These are phyloP conservation scores for Anthonomus grandis DNA, from an alignment of 1,140 invertebrate species.

Conservation along the genomic window DNA sequence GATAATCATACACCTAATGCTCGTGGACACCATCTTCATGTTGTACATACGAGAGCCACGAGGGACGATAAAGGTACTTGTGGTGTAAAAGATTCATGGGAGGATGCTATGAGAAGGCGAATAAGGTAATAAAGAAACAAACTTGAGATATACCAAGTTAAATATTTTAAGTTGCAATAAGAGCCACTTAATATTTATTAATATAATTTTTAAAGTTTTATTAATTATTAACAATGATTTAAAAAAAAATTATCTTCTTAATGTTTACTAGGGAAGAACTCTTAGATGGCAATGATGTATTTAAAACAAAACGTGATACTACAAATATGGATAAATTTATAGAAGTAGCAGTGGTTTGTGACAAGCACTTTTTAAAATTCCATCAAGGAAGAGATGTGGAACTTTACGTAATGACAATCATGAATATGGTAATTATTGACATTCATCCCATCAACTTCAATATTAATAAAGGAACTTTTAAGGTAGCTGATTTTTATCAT, in stretches of 20 bases:
- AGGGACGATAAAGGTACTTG: constrained; percentile 26
- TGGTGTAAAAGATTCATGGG: constrained; percentile 48
- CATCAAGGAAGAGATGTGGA: constrained; percentile 61
- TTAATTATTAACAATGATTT: not conserved
- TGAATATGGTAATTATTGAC: constrained; percentile 60
- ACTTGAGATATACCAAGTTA: too few species aligned
- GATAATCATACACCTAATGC: constrained; percentile 46
- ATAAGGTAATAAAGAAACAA: constrained; percentile 30
- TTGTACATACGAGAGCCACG: constrained; percentile 48
- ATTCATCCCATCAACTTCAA: not conserved
- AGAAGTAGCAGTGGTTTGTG: constrained; percentile 62
- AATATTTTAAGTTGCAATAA: not conserved
- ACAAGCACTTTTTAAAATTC: constrained; percentile 63
- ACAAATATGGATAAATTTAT: constrained; percentile 55
- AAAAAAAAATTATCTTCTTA: not conserved
- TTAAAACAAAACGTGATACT: constrained; percentile 33
- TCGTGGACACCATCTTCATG: constrained; percentile 52
- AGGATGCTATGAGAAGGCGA: constrained; percentile 50
- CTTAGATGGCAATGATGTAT: constrained; percentile 27
- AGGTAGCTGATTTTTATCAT: constrained; percentile 64
- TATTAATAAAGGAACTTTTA: constrained; percentile 19
- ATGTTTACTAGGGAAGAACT: constrained; percentile 10
- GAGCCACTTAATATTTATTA: not conserved
- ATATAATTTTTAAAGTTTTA: not conserved
- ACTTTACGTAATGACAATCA: constrained; percentile 65